Evolutionary conservation across 2,797 vertebrate species (phyloP).

Genomic region (Dicrostonyx torquatus): DNA sequence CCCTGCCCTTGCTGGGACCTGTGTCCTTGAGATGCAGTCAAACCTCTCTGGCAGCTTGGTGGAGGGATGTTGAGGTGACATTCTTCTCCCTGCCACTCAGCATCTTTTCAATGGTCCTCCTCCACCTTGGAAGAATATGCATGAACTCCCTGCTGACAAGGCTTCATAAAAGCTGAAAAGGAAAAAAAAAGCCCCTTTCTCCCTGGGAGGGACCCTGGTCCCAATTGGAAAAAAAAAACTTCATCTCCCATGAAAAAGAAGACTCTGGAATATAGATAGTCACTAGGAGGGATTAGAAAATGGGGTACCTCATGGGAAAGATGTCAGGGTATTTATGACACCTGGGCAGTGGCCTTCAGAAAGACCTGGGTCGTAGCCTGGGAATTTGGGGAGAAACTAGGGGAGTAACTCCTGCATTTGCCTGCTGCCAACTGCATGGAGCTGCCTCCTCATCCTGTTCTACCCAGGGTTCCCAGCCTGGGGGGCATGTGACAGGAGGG

Average conservation of each 20-base stretch:
- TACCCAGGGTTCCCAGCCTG: not conserved
- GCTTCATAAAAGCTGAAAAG: not conserved
- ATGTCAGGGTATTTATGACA: not conserved
- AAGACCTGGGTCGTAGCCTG: not conserved
- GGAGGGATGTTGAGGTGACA: constrained; percentile 75
- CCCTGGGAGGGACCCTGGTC: not conserved
- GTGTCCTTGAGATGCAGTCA: constrained; percentile 75
- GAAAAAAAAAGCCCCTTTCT: constrained; percentile 1
- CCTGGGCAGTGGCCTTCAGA: not conserved
- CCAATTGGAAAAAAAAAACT: not conserved
- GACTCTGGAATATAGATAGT: not conserved
- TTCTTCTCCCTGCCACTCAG: constrained; percentile 79
- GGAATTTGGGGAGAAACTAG: not conserved
- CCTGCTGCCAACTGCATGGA: not conserved
- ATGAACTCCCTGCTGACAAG: constrained; percentile 44
- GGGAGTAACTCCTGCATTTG: fast-evolving
- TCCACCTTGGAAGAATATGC: constrained; percentile 67
- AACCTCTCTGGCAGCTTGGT: constrained; percentile 63
- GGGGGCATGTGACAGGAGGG: not conserved
- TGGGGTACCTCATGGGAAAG: not conserved
- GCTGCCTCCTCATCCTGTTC: not conserved
- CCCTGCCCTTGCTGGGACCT: constrained; percentile 72
- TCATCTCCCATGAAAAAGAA: not conserved
- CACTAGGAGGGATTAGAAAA: fast-evolving
- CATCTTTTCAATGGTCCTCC: constrained; percentile 72